These are phyloP conservation scores for Bubo bubo DNA, from an alignment of 2,113 vertebrate genomes.

Conservation along the genomic window DNA sequence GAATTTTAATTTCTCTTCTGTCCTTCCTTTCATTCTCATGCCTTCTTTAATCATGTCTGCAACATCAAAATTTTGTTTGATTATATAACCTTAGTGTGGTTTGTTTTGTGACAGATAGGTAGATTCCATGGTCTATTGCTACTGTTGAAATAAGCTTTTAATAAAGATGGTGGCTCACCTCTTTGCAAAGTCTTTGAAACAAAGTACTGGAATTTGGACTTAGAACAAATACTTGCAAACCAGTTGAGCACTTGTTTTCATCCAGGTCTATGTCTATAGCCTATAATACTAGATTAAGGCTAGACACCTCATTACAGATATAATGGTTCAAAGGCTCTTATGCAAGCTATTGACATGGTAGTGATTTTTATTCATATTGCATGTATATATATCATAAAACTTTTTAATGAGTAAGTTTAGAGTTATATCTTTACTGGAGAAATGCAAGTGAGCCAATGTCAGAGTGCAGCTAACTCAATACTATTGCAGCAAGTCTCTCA, in stretches of 20 bases:
- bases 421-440: not conserved
- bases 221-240: not conserved
- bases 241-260: not conserved
- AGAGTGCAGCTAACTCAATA: not conserved
- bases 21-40: not conserved
- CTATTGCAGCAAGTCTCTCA: not conserved
- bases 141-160: not conserved
- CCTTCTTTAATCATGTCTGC: not conserved
- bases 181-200: not conserved
- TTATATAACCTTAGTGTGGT: not conserved
- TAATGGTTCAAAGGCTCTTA: not conserved
- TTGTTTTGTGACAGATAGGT: not conserved
- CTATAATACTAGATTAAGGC: not conserved
- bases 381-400: not conserved
- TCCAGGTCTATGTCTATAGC: not conserved
- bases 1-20: not conserved
- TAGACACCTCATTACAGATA: not conserved
- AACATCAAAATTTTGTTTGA: not conserved
- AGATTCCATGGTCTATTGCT: not conserved
- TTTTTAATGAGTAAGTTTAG: not conserved
- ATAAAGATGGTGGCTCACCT: not conserved
- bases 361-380: not conserved
- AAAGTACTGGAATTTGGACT: not conserved
- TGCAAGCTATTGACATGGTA: accelerated
- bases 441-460: not conserved